Conservation (phyloP, 2,797 vertebrate species). For the Tadarida brasiliensis region DNA sequence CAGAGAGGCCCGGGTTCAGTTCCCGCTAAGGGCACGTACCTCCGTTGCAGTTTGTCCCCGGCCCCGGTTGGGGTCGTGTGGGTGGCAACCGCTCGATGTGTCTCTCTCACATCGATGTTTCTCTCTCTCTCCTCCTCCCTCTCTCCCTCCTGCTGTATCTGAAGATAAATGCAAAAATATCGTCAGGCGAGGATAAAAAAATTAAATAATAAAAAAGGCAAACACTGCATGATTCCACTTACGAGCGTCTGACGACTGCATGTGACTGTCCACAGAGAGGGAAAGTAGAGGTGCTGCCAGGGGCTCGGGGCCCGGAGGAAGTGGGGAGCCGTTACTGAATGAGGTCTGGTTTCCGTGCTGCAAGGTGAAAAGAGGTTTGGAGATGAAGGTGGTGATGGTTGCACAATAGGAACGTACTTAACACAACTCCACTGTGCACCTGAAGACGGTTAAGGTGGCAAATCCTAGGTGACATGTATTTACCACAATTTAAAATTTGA, state of each 20-base stretch:
- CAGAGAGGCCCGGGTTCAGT: too few species aligned
- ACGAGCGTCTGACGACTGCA: background rate
- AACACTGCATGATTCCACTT: background rate
- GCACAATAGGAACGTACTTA: accelerated
- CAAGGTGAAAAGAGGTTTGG: background rate
- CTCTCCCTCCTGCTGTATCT: too few species aligned
- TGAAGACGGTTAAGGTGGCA: background rate
- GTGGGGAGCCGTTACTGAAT: background rate
- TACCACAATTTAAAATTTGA: background rate
- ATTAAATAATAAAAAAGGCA: background rate
- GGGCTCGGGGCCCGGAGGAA: background rate
- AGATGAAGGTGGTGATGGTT: background rate
- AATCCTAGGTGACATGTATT: background rate
- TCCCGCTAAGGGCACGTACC: too few species aligned
- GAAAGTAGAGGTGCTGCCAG: background rate
- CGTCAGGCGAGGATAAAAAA: too few species aligned
- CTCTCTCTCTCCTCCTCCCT: too few species aligned
- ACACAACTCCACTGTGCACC: background rate
- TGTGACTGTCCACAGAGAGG: background rate
- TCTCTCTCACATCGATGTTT: too few species aligned
- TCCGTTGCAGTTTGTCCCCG: too few species aligned
- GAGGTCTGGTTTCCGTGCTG: background rate
- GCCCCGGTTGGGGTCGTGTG: too few species aligned
- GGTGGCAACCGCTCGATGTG: too few species aligned
- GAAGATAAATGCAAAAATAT: too few species aligned